These are phyloP conservation scores for Alces alces DNA, from an alignment of 2,113 vertebrate genomes.

Conservation along the genomic window DNA sequence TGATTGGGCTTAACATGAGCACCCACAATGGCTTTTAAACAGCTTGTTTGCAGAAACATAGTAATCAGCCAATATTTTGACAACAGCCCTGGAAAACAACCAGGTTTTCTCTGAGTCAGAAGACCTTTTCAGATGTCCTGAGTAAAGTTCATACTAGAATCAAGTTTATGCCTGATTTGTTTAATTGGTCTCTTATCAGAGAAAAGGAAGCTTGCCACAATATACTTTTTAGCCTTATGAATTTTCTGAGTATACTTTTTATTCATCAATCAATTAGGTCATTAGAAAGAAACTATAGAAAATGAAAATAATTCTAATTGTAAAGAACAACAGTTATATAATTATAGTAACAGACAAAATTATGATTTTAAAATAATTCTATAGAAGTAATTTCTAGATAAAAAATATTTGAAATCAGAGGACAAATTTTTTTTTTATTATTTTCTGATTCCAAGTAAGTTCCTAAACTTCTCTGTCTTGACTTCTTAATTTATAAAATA, in stretches of 20 bases:
- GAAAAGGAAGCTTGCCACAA: not conserved
- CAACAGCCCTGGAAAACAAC: slow-evolving; percentile 38
- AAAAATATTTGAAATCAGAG: slow-evolving; percentile 10
- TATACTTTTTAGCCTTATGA: not conserved
- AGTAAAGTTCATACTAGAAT: slow-evolving; percentile 40
- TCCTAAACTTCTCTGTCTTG: not conserved
- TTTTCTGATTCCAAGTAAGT: not conserved
- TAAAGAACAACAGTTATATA: not conserved
- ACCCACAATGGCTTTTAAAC: not conserved
- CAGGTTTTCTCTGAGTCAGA: slow-evolving; percentile 39
- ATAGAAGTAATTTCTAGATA: not conserved
- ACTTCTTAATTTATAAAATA: not conserved
- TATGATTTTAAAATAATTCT: not conserved
- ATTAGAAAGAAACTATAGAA: not conserved
- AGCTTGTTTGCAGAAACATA: not conserved
- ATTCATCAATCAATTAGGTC: not conserved
- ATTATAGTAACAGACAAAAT: not conserved
- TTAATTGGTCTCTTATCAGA: slow-evolving; percentile 35
- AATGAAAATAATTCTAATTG: slow-evolving; percentile 2
- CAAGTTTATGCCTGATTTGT: not conserved
- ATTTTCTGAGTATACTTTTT: not conserved
- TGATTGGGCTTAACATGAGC: not conserved
- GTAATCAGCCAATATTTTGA: slow-evolving; percentile 50
- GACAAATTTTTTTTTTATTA: not conserved
- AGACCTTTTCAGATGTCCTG: slow-evolving; percentile 54